These are phyloP conservation scores for Synanceia verrucosa DNA, from an alignment of 2,797 vertebrate genomes.

Conservation along the genomic window DNA sequence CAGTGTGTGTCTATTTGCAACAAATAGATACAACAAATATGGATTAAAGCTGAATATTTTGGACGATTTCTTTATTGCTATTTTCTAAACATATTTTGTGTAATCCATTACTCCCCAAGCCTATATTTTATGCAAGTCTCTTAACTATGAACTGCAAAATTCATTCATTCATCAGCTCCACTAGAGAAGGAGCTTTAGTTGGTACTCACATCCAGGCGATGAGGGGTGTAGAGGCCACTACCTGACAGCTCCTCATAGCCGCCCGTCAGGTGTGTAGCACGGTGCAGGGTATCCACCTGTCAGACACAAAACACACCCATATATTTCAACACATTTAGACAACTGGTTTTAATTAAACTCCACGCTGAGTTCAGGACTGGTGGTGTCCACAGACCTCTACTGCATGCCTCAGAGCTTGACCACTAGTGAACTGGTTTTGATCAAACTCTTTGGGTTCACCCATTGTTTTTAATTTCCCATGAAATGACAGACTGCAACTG, in stretches of 20 bases:
- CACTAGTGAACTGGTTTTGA: neutral
- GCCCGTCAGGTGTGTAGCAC: slow-evolving; percentile 90
- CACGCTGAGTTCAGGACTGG: neutral
- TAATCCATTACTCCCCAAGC: too few species aligned
- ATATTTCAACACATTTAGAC: slow-evolving; percentile 1
- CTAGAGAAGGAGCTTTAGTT: neutral
- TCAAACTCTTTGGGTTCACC: slow-evolving; percentile 4
- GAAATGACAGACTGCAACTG: neutral
- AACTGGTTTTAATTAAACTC: neutral
- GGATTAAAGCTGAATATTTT: too few species aligned
- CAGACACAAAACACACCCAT: slow-evolving; percentile 32
- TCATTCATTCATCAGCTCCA: neutral
- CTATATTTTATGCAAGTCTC: neutral
- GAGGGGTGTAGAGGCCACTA: slow-evolving; percentile 87
- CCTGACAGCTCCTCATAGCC: slow-evolving; percentile 89
- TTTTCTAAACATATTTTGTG: too few species aligned
- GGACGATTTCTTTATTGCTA: too few species aligned
- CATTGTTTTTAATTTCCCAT: slow-evolving; percentile 5
- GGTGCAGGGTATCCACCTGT: slow-evolving; percentile 92
- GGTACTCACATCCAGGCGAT: slow-evolving; percentile 87
- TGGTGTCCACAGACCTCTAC: slow-evolving; percentile 59
- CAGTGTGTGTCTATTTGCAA: too few species aligned
- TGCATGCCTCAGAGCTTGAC: slow-evolving; percentile 8
- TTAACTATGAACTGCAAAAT: neutral
- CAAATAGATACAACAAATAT: too few species aligned